Conservation (phyloP, 2,113 vertebrate genomes). For the Takifugu bimaculatus region DNA sequence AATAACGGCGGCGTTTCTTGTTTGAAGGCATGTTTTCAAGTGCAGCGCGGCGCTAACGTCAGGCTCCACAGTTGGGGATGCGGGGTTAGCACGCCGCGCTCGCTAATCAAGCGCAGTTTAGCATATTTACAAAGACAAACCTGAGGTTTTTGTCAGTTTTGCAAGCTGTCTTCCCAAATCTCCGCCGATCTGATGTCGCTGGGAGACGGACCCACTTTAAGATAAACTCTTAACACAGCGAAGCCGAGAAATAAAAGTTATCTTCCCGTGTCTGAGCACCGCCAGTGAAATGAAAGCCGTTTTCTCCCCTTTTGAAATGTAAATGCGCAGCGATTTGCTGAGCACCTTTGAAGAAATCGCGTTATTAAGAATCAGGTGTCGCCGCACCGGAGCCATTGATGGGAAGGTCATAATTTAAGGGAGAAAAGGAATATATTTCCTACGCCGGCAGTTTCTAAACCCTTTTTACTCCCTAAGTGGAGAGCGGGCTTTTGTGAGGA, state of each 20-base stretch:
- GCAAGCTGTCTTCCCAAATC: conserved; percentile 43
- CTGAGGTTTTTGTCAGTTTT: conserved; percentile 46
- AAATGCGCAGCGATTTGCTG: conserved; percentile 72
- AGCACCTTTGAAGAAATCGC: conserved; percentile 74
- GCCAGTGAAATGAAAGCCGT: conserved; percentile 71
- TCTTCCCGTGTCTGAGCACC: conserved; percentile 27
- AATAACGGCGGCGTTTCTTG: no score
- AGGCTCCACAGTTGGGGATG: no score
- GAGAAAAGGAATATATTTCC: conserved; percentile 72
- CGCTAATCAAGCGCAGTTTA: no score
- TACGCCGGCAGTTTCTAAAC: conserved; percentile 56
- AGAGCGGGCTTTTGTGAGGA: conserved; percentile 56
- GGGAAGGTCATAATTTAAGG: conserved; percentile 64
- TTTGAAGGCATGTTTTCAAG: no score
- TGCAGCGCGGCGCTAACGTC: no score
- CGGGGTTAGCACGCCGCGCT: no score
- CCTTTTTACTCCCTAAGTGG: conserved; percentile 54
- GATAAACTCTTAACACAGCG: conserved; percentile 61
- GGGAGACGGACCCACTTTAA: conserved; percentile 57
- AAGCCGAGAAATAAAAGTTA: no score
- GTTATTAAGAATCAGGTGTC: conserved; percentile 75
- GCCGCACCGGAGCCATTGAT: conserved; percentile 66
- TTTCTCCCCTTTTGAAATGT: conserved; percentile 76
- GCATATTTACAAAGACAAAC: no score
- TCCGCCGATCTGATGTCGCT: conserved; percentile 59